Conservation (phyloP, 2,888 invertebrate species). For the Leucophenga montana region DNA sequence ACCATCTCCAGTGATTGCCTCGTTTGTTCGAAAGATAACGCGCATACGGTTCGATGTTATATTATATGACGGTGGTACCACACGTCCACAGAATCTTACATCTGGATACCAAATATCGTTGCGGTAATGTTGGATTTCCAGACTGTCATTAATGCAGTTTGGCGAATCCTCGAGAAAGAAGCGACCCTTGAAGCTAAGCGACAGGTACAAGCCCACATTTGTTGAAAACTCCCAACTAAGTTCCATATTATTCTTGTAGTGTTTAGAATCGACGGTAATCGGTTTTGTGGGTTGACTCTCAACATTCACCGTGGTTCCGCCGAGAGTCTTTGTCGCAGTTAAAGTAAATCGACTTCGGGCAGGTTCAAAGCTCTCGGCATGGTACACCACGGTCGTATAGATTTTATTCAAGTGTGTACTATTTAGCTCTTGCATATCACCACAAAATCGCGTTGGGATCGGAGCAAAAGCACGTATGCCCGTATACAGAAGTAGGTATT, state of each 20-base stretch:
- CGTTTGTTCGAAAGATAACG: slow-evolving; percentile 82
- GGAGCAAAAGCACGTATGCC: slow-evolving; percentile 57
- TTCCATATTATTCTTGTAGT: slow-evolving; percentile 83
- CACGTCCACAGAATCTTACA: slow-evolving; percentile 80
- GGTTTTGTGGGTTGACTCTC: background rate
- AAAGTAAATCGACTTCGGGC: slow-evolving; percentile 49
- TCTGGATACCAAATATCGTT: slow-evolving; percentile 73
- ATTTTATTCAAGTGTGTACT: slow-evolving; percentile 52
- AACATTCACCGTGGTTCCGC: slow-evolving; percentile 77
- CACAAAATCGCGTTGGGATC: slow-evolving; percentile 77
- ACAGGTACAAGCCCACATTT: slow-evolving; percentile 78
- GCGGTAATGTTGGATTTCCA: slow-evolving; percentile 79
- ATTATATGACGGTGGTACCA: slow-evolving; percentile 75
- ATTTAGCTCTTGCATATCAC: slow-evolving; percentile 55
- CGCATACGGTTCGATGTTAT: slow-evolving; percentile 80
- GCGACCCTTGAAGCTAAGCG: slow-evolving; percentile 79
- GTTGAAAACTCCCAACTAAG: slow-evolving; percentile 84
- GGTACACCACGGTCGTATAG: slow-evolving; percentile 79
- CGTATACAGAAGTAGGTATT: slow-evolving; percentile 75
- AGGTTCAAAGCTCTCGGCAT: slow-evolving; percentile 72
- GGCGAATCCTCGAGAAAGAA: slow-evolving; percentile 82
- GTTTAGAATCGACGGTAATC: slow-evolving; percentile 45
- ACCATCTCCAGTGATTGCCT: slow-evolving; percentile 79
- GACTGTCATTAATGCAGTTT: slow-evolving; percentile 84
- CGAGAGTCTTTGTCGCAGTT: slow-evolving; percentile 49